phyloP scores from a whole-genome alignment of 2,797 vertebrate genomes.

The Sylvia borin region DNA sequence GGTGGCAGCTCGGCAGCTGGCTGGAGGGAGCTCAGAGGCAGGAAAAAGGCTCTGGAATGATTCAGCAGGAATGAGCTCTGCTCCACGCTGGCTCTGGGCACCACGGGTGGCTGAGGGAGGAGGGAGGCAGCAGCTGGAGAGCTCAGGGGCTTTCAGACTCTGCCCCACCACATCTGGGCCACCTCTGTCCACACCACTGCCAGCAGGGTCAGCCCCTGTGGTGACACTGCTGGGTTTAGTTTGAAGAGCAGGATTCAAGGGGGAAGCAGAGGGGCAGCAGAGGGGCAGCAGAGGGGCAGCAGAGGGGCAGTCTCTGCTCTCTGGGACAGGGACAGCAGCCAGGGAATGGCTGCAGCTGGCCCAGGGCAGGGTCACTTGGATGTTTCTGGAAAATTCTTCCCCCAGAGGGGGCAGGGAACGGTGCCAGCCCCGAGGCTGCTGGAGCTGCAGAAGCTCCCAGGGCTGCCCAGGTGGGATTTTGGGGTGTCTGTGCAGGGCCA shows the following conservation, averaged over 20 bases:
- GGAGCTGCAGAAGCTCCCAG: neutral
- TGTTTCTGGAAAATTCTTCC: neutral
- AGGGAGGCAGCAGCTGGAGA: neutral
- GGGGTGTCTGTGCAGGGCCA: neutral
- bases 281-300: neutral
- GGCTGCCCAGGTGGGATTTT: neutral
- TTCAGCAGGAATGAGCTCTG: constrained; percentile 7
- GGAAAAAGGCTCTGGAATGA: neutral
- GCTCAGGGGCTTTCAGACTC: neutral
- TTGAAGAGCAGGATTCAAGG: rapidly evolving
- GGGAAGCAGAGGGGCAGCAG: neutral
- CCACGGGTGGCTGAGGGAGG: rapidly evolving
- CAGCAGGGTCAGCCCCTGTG: rapidly evolving
- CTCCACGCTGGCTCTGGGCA: rapidly evolving
- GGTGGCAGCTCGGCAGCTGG: neutral
- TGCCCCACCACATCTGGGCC: neutral
- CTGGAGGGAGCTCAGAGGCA: neutral
- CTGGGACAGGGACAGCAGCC: neutral
- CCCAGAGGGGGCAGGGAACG: neutral
- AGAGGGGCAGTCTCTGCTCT: neutral
- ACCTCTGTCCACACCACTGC: neutral
- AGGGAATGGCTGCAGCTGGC: neutral
- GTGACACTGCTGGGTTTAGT: rapidly evolving
- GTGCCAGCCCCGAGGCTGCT: neutral
- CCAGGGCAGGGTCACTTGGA: rapidly evolving